Conservation (phyloP, 2,888 invertebrate species). For the Notodonta dromedarius region DNA sequence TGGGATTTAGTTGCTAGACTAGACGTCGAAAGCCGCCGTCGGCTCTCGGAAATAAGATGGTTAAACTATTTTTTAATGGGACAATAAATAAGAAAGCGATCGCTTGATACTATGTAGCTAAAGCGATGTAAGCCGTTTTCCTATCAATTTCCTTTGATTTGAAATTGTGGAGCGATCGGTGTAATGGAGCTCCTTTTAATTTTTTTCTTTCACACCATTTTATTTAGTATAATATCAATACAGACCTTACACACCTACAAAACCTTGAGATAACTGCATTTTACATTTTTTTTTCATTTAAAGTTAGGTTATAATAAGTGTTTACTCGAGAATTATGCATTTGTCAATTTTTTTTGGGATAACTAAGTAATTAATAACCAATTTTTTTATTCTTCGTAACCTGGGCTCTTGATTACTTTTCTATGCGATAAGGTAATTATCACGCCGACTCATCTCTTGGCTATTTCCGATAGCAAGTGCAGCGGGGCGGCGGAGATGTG, state of each 20-base stretch:
- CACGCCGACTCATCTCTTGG: constrained; percentile 24
- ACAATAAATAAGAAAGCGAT: constrained; percentile 35
- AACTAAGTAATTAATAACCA: no score
- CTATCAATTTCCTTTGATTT: constrained; percentile 17
- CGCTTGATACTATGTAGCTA: constrained; percentile 16
- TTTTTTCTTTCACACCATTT: no score
- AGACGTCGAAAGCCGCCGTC: constrained; percentile 18
- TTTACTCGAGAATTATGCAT: no score
- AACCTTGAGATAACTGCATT: no score
- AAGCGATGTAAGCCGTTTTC: constrained; percentile 29
- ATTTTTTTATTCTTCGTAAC: not conserved
- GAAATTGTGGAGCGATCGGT: constrained; percentile 26
- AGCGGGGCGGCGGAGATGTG: constrained; percentile 50
- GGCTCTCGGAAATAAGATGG: constrained; percentile 23
- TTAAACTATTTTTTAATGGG: constrained; percentile 41
- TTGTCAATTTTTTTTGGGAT: no score
- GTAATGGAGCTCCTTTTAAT: no score
- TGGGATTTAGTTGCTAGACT: constrained; percentile 33
- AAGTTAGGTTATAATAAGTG: no score
- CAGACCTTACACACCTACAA: no score
- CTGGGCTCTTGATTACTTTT: constrained; percentile 8
- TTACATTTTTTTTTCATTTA: no score
- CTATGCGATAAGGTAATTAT: constrained; percentile 35
- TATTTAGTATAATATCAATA: no score
- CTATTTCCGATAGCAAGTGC: constrained; percentile 52